Percentiles rank a stretch among this genome's conserved stretches.
These are phyloP conservation scores for Sweltsa coloradensis DNA, from an alignment of 1,140 invertebrate species.

Conservation along the genomic window DNA sequence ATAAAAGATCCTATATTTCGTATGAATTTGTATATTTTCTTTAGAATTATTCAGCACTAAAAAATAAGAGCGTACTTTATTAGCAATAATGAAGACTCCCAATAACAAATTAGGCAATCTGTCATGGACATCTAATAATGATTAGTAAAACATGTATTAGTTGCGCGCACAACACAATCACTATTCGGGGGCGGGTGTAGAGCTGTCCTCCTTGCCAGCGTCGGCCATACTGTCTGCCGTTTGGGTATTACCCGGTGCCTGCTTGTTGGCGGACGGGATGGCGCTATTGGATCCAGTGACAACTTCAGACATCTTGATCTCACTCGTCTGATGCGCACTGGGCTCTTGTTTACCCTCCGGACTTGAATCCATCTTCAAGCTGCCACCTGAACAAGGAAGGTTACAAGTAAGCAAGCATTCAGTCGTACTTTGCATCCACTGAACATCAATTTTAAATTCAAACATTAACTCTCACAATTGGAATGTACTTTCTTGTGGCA, in stretches of 20 bases:
- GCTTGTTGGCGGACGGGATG: constrained; percentile 1
- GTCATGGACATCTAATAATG: background rate
- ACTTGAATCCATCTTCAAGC: constrained; percentile 10
- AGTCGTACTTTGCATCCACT: background rate
- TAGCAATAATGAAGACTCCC: background rate
- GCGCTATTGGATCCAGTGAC: too few species aligned
- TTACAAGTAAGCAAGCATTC: background rate
- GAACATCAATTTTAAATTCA: background rate
- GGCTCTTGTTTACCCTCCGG: constrained; percentile 8
- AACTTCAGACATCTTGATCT: constrained; percentile 8
- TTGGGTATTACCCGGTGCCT: background rate
- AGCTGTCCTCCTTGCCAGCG: constrained; percentile 4
- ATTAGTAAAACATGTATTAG: background rate
- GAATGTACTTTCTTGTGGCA: background rate
- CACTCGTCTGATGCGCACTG: too few species aligned
- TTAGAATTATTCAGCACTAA: background rate
- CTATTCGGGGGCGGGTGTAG: background rate
- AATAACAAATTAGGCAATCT: background rate
- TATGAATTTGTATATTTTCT: background rate
- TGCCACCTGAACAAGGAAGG: background rate
- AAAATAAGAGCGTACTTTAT: background rate
- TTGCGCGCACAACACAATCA: background rate
- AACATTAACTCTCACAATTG: background rate
- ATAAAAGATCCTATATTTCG: background rate
- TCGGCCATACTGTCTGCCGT: constrained; percentile 1